Evolutionary conservation across 2,113 vertebrate genomes (phyloP).

Genomic region (Pelodiscus sinensis): DNA sequence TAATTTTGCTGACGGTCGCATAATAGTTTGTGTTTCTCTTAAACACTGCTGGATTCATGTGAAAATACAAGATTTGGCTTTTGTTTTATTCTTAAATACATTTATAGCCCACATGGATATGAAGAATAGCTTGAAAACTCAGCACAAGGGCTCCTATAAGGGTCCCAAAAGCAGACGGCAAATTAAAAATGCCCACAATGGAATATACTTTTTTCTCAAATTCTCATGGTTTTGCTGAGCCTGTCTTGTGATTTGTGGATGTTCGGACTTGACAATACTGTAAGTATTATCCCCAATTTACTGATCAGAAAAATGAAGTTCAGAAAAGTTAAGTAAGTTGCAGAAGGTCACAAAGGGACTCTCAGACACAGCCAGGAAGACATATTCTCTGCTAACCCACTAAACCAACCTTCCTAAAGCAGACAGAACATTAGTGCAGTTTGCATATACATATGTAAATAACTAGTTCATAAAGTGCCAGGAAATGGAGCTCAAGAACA

Average conservation of each 20-base stretch:
- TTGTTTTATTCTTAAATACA: not conserved
- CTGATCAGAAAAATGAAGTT: not conserved
- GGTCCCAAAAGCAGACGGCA: not conserved
- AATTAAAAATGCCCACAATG: not conserved
- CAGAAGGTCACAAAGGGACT: not conserved
- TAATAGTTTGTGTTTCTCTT: not conserved
- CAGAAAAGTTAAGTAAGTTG: not conserved
- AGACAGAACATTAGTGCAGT: not conserved
- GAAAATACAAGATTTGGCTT: not conserved
- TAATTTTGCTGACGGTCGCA: rapidly evolving
- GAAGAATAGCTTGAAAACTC: not conserved
- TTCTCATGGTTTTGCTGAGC: not conserved
- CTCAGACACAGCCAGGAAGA: not conserved
- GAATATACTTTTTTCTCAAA: not conserved
- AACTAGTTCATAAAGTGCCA: not conserved
- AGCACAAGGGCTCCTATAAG: not conserved
- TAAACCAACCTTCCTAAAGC: not conserved
- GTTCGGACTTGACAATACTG: not conserved
- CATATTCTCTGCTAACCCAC: not conserved
- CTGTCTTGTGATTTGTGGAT: not conserved
- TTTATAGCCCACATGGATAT: not conserved
- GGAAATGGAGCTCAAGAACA: not conserved
- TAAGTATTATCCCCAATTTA: not conserved
- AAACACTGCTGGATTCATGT: not conserved
- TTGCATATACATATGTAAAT: not conserved